These are phyloP conservation scores for Neoniphon sammara DNA, from an alignment of 2,797 vertebrate species.

Conservation along the genomic window DNA sequence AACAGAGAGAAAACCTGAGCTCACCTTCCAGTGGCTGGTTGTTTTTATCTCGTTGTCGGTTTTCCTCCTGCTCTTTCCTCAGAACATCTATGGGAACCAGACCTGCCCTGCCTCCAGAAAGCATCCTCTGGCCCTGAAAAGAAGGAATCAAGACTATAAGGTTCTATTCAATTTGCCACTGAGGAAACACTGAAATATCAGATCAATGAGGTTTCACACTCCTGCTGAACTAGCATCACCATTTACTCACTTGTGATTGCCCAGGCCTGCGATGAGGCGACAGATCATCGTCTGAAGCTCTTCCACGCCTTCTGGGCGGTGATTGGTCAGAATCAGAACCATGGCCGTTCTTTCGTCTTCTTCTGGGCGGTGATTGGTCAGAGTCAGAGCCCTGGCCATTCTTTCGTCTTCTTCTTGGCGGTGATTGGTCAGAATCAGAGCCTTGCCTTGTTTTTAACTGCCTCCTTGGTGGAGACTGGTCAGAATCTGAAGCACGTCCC, in stretches of 20 bases:
- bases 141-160: neutral
- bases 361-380: too few species aligned
- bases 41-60: slow-evolving; percentile 80
- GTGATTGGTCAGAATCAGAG: slow-evolving; percentile 83
- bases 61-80: slow-evolving; percentile 88
- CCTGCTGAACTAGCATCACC: neutral
- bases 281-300: slow-evolving; percentile 75
- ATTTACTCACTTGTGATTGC: slow-evolving; percentile 66
- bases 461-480: slow-evolving; percentile 84
- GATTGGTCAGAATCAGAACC: too few species aligned
- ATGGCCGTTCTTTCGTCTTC: slow-evolving; percentile 5
- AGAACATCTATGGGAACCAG: slow-evolving; percentile 88
- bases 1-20: slow-evolving; percentile 7
- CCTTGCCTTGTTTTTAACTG: slow-evolving; percentile 19
- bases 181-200: neutral
- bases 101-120: slow-evolving; percentile 87
- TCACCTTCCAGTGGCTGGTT: slow-evolving; percentile 88
- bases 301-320: slow-evolving; percentile 1
- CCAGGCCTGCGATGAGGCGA: slow-evolving; percentile 77
- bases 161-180: neutral
- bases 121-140: slow-evolving; percentile 81
- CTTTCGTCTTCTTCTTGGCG: slow-evolving; percentile 76
- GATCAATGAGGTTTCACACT: neutral
- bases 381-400: neutral
- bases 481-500: slow-evolving; percentile 70